Evolutionary conservation across 92 coral and sea anemone species (phyloP).

Genomic region (Pocillopora meandrina): DNA sequence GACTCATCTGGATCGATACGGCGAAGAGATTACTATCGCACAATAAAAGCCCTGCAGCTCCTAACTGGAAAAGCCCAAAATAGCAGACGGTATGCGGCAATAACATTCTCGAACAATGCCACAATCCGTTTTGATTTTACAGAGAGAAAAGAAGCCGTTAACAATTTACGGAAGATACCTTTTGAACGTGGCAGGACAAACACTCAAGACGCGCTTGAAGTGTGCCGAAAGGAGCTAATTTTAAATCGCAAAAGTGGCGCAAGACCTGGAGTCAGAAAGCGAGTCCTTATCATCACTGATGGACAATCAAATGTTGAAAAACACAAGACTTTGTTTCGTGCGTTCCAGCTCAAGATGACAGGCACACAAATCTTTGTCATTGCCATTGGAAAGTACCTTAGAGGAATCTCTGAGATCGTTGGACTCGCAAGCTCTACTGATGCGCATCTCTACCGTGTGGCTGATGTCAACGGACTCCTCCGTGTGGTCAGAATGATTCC

Average conservation of each 20-base stretch:
- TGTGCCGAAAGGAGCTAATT: constrained; percentile 53
- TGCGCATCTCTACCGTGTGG: constrained; percentile 76
- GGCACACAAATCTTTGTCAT: constrained; percentile 82
- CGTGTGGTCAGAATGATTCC: constrained; percentile 73
- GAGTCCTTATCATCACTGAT: constrained; percentile 78
- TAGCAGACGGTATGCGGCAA: constrained; percentile 66
- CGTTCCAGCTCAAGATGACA: constrained; percentile 64
- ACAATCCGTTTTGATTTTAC: constrained; percentile 70
- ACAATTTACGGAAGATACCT: constrained; percentile 37
- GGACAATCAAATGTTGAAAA: constrained; percentile 82
- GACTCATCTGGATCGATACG: constrained; percentile 80
- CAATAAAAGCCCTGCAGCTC: constrained; percentile 63
- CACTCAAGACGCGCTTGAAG: constrained; percentile 74
- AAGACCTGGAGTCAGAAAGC: constrained; percentile 63
- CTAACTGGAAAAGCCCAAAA: constrained; percentile 66
- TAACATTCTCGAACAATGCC: constrained; percentile 73
- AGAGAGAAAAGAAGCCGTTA: constrained; percentile 37
- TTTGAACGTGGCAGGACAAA: constrained; percentile 73
- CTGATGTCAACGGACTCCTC: constrained; percentile 31
- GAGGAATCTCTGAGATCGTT: constrained; percentile 85
- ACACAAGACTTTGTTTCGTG: constrained; percentile 68
- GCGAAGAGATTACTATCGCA: constrained; percentile 50
- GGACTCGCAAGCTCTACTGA: constrained; percentile 86
- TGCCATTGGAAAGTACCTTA: constrained; percentile 76
- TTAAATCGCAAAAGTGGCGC: constrained; percentile 44